Evolutionary conservation across 2,888 invertebrate genomes (phyloP).

Genomic region (Slavum lentiscoides): DNA sequence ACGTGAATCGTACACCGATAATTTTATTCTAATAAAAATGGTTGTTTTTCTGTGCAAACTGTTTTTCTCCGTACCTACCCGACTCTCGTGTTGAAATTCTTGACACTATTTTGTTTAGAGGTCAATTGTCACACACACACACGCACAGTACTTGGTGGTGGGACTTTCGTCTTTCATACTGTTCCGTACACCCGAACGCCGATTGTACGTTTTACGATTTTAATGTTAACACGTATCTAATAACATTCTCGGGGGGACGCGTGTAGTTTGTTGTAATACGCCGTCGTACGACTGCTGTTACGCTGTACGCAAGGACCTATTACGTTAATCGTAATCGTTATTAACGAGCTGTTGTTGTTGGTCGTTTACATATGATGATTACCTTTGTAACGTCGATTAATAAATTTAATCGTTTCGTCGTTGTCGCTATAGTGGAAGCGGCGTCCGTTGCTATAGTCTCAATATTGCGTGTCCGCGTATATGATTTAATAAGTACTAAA

Average conservation of each 20-base stretch:
- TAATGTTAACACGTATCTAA: background rate
- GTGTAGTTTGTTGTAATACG: background rate
- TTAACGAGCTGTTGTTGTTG: too few relatives aligned
- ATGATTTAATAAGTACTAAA: too few relatives aligned
- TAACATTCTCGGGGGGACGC: too few relatives aligned
- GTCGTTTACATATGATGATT: too few relatives aligned
- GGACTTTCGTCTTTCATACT: slow-evolving; percentile 7
- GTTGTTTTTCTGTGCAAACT: background rate
- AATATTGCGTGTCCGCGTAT: too few relatives aligned
- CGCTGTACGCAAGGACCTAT: background rate
- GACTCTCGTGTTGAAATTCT: background rate
- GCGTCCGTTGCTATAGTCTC: too few relatives aligned
- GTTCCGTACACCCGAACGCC: too few relatives aligned
- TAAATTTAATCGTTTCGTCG: too few relatives aligned
- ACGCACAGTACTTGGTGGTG: background rate
- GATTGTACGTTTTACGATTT: background rate
- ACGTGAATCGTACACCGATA: background rate
- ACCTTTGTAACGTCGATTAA: too few relatives aligned
- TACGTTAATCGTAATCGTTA: background rate
- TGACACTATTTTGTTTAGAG: slow-evolving; percentile 34
- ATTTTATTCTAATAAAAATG: background rate
- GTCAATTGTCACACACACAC: background rate
- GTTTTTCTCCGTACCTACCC: background rate
- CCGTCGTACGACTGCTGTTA: background rate
- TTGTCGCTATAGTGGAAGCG: too few relatives aligned